Conservation (phyloP, 1,140 invertebrate genomes). For the Philopotamus ludificatus region DNA sequence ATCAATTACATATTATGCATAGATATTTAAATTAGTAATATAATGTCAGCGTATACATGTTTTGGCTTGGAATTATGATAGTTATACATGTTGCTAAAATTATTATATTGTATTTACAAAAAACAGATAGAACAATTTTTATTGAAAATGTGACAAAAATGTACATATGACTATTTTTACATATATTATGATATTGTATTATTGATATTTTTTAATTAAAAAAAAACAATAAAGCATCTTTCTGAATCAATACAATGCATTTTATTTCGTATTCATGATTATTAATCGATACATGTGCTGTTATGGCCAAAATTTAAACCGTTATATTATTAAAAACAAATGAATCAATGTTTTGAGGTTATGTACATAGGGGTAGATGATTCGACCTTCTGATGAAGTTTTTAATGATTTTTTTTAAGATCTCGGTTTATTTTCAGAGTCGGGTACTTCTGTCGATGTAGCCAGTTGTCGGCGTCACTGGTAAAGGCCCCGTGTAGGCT, state of each 20-base stretch:
- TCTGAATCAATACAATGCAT: neutral
- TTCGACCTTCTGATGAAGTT: too few relatives aligned
- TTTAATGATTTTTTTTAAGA: too few relatives aligned
- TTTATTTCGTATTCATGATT: neutral
- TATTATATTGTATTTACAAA: conserved; percentile 3
- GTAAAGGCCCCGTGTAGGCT: too few relatives aligned
- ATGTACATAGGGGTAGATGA: too few relatives aligned
- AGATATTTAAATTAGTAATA: neutral
- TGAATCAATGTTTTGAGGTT: too few relatives aligned
- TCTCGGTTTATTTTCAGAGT: too few relatives aligned
- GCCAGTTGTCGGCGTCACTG: too few relatives aligned
- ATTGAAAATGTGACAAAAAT: conserved; percentile 7
- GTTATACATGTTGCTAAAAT: neutral
- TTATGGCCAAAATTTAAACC: too few relatives aligned
- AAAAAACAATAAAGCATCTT: neutral
- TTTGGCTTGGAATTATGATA: neutral
- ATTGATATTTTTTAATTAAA: conserved; percentile 3
- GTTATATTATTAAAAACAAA: too few relatives aligned
- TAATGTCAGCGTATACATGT: neutral
- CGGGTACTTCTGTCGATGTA: too few relatives aligned
- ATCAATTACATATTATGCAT: neutral
- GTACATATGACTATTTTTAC: neutral
- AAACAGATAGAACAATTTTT: too few relatives aligned
- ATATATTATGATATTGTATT: neutral
- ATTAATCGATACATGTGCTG: too few relatives aligned